Conservation (phyloP, 2,888 invertebrate species). For the Craniophora ligustri region DNA sequence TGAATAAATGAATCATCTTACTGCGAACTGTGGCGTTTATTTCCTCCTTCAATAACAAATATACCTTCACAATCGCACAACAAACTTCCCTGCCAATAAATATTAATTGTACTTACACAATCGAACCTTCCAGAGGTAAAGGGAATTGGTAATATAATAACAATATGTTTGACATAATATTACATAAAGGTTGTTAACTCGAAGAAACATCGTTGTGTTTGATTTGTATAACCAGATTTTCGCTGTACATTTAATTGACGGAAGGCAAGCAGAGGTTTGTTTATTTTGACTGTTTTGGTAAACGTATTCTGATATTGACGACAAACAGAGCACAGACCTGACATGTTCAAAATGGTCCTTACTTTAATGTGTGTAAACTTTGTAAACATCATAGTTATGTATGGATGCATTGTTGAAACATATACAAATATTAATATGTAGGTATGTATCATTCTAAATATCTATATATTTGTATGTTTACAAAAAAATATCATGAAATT, state of each 20-base stretch:
- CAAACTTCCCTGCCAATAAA: slow-evolving; percentile 14
- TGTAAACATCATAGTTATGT: too few species aligned
- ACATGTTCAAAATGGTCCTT: too few species aligned
- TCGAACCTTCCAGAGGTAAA: slow-evolving; percentile 17
- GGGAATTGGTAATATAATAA: slow-evolving; percentile 37
- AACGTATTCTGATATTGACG: too few species aligned
- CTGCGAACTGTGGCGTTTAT: too few species aligned
- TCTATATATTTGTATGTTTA: too few species aligned
- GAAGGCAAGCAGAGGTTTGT: slow-evolving; percentile 25
- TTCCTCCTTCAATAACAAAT: slow-evolving; percentile 14
- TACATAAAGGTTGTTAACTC: slow-evolving; percentile 35
- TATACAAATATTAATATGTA: too few species aligned
- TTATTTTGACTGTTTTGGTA: slow-evolving; percentile 7
- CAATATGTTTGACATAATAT: slow-evolving; percentile 46
- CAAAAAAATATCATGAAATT: too few species aligned
- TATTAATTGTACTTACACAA: slow-evolving; percentile 32
- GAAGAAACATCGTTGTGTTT: slow-evolving; percentile 35
- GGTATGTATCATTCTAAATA: too few species aligned
- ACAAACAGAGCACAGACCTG: too few species aligned
- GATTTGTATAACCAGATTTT: slow-evolving; percentile 23
- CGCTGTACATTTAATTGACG: slow-evolving; percentile 31
- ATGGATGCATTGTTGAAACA: too few species aligned
- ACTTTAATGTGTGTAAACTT: too few species aligned
- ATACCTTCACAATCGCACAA: not conserved
- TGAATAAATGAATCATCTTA: too few species aligned